Evolutionary conservation across 1,140 invertebrate genomes (phyloP), one percentile per base, ranked within the genome.

Genomic region (Drepana arcuata): DNA sequence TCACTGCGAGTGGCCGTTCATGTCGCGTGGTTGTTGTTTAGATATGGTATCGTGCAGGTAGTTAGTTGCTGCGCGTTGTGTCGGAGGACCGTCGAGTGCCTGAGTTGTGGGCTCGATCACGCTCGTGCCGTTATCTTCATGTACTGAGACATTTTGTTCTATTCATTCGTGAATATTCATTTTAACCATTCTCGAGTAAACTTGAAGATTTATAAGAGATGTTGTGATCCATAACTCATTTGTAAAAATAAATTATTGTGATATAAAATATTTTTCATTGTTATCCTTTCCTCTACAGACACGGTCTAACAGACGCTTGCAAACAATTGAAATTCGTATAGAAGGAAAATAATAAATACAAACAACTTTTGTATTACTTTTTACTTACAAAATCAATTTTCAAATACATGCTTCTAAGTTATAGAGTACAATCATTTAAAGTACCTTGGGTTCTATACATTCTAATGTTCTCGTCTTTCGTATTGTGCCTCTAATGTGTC

Each of bases 211-310:
- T 67, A 53, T 69, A 58, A 72, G 58, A 70, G 53, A 60, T 80
- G 70, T 75, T 80, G 75, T 73, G 70, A 80, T 74, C 53, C 62
- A 64, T 67, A 64, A 74, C 67, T 73, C 70, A 70, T 77, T 80
- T 75, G 73, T 78, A 74, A 78, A 81, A 81, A 80, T 78, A 81
- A 81, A 81, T 81, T 81, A 81, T 81, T 81, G 75, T 81, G 75
- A 78, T 78, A 80, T 54, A 80, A 65, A 53, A 44, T 46, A 49
- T 34, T 28, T 49, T 37, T 58, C 41, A 37, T 27, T 57, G 46
- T 38, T 31, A 35, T 29, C 38, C 18, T 9, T n/a, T n/a, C n/a
- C n/a, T n/a, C n/a, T n/a, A n/a, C n/a, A n/a, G n/a, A n/a, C n/a
- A n/a, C n/a, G n/a, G n/a, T n/a, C n/a, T n/a, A n/a, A n/a, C n/a